phyloP scores from a whole-genome alignment of 2,113 vertebrate genomes.

The Buteo buteo region DNA sequence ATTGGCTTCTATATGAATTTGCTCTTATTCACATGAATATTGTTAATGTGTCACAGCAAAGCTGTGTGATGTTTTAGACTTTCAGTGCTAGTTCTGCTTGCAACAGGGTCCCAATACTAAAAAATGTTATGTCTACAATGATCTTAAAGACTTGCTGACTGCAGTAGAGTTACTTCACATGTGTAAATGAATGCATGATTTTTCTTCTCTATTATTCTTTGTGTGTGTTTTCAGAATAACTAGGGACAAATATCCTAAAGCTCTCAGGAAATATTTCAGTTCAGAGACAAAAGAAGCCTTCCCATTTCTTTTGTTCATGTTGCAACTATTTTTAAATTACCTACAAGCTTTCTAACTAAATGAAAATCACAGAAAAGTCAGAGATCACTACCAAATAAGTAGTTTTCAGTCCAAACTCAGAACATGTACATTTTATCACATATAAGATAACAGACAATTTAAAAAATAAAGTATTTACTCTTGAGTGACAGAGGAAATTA shows the following conservation, averaged over 20 bases:
- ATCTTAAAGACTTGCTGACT: background rate
- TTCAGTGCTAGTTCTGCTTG: background rate
- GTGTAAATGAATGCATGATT: fast-evolving
- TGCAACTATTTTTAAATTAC: background rate
- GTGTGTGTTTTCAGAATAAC: background rate
- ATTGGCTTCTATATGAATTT: background rate
- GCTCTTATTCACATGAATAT: background rate
- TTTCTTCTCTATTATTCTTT: background rate
- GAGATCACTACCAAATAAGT: background rate
- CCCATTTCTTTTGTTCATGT: background rate
- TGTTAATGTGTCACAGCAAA: background rate
- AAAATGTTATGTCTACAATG: background rate
- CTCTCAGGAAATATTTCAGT: background rate
- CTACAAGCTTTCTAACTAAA: background rate
- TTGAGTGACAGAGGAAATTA: background rate
- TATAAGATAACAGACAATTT: background rate
- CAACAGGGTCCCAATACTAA: background rate
- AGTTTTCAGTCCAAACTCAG: background rate
- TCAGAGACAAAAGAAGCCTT: background rate
- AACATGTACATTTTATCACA: background rate
- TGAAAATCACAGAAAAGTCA: background rate
- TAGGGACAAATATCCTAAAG: background rate
- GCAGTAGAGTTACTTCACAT: background rate
- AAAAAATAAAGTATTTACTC: background rate
- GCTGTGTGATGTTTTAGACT: background rate